phyloP scores from a whole-genome alignment of 2,888 invertebrate species.

The Andrena camellia region DNA sequence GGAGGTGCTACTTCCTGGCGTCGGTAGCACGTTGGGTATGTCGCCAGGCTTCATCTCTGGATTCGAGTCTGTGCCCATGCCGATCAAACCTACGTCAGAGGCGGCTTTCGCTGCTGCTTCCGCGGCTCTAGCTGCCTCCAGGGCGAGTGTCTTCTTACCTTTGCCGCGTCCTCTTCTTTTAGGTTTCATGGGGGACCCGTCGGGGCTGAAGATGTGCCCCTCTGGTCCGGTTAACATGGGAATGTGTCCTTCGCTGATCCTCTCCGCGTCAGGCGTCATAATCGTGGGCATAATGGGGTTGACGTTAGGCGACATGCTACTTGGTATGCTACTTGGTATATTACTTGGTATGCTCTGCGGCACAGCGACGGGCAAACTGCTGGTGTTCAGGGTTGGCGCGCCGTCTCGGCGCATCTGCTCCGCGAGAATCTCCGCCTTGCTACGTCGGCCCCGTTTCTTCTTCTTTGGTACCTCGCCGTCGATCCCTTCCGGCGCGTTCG shows the following conservation, averaged over 20 bases:
- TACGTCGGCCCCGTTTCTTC: conserved; percentile 83
- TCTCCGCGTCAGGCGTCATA: conserved; percentile 68
- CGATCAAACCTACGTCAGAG: conserved; percentile 81
- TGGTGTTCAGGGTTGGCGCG: conserved; percentile 70
- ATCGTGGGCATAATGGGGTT: conserved; percentile 67
- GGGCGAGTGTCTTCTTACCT: conserved; percentile 84
- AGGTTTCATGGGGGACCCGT: conserved; percentile 81
- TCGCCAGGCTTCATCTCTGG: conserved; percentile 78
- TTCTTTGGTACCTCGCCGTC: conserved; percentile 83
- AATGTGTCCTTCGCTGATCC: conserved; percentile 68
- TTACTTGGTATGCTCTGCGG: conserved; percentile 52
- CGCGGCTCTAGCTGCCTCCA: conserved; percentile 85
- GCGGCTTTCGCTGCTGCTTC: conserved; percentile 85
- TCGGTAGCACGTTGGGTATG: conserved; percentile 79
- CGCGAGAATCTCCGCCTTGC: conserved; percentile 83
- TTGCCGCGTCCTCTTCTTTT: conserved; percentile 83
- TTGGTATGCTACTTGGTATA: conserved; percentile 52
- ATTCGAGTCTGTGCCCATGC: conserved; percentile 80
- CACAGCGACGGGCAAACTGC: conserved; percentile 39
- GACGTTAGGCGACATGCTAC: conserved; percentile 62
- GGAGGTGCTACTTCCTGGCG: conserved; percentile 83
- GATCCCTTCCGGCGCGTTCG: conserved; percentile 79
- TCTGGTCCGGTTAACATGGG: conserved; percentile 77
- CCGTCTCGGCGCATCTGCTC: conserved; percentile 84
- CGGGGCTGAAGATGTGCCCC: conserved; percentile 78